These are phyloP conservation scores for Eucera pruinosa DNA, from an alignment of 2,888 invertebrate species.

Conservation along the genomic window DNA sequence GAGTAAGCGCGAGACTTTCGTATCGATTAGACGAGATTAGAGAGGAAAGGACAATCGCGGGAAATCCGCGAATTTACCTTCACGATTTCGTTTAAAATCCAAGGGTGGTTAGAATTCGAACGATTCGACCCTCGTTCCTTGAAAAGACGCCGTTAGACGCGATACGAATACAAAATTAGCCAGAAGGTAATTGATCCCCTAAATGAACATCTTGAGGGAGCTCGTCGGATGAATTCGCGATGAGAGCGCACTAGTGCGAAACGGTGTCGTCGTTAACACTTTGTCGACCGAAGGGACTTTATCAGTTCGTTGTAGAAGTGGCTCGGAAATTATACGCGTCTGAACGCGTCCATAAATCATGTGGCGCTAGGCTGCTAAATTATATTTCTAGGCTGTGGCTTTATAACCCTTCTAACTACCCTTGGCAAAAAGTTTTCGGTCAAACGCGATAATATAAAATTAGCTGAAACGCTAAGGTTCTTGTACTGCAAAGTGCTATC, in stretches of 20 bases:
- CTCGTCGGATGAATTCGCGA: slow-evolving; percentile 37
- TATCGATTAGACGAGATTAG: slow-evolving; percentile 75
- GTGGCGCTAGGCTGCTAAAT: slow-evolving; percentile 4
- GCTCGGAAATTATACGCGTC: slow-evolving; percentile 18
- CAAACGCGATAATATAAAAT: too few species aligned
- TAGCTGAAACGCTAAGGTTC: too few species aligned
- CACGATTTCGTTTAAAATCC: slow-evolving; percentile 41
- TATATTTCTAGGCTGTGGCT: slow-evolving; percentile 1
- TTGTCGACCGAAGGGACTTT: slow-evolving; percentile 24
- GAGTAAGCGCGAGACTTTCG: slow-evolving; percentile 69
- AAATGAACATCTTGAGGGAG: slow-evolving; percentile 46
- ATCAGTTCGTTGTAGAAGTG: slow-evolving; percentile 4
- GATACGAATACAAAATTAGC: slow-evolving; percentile 54
- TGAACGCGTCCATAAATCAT: slow-evolving; percentile 22
- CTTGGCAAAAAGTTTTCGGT: too few species aligned
- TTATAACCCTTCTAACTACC: background rate
- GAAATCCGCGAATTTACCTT: slow-evolving; percentile 46
- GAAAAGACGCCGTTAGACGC: slow-evolving; percentile 41
- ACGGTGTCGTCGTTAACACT: slow-evolving; percentile 50
- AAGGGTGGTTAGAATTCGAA: slow-evolving; percentile 13
- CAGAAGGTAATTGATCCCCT: slow-evolving; percentile 47
- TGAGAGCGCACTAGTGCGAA: slow-evolving; percentile 45
- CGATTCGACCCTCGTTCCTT: background rate
- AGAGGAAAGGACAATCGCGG: slow-evolving; percentile 24
- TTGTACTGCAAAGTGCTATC: too few species aligned